These are phyloP conservation scores for Sepiola atlantica DNA, from an alignment of 2,888 invertebrate genomes.

Conservation along the genomic window DNA sequence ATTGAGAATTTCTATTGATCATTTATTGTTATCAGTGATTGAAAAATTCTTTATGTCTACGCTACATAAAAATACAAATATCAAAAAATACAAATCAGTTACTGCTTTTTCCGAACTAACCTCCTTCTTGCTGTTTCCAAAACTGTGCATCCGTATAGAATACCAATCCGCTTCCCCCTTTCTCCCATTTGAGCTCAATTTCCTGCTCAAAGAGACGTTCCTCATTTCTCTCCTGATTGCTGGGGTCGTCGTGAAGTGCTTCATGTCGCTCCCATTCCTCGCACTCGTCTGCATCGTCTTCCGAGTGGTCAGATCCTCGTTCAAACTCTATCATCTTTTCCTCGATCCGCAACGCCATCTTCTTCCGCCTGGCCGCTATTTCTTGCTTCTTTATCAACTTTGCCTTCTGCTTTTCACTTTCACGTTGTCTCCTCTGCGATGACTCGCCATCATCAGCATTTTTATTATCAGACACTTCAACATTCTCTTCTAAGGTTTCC, in stretches of 20 bases:
- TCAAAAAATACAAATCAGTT: background rate
- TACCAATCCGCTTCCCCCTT: slow-evolving; percentile 79
- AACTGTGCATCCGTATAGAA: slow-evolving; percentile 79
- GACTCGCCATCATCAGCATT: slow-evolving; percentile 51
- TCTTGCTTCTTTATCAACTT: slow-evolving; percentile 47
- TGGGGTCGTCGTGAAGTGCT: slow-evolving; percentile 77
- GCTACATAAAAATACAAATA: too few relatives aligned
- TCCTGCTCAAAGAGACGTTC: slow-evolving; percentile 76
- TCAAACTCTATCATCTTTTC: slow-evolving; percentile 62
- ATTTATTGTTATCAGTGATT: too few relatives aligned
- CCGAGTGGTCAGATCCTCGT: slow-evolving; percentile 55
- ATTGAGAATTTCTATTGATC: too few relatives aligned
- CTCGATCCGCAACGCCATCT: slow-evolving; percentile 65
- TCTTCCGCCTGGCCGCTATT: slow-evolving; percentile 53
- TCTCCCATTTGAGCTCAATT: slow-evolving; percentile 78
- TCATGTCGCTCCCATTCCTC: slow-evolving; percentile 79
- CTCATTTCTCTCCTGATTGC: slow-evolving; percentile 76
- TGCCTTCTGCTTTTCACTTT: background rate
- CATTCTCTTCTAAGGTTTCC: background rate
- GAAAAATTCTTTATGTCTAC: too few relatives aligned
- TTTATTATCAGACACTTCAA: background rate
- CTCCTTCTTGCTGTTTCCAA: slow-evolving; percentile 77
- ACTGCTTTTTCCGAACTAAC: slow-evolving; percentile 53
- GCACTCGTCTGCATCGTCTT: slow-evolving; percentile 74
- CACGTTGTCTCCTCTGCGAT: slow-evolving; percentile 45